Conservation (phyloP, 2,888 invertebrate genomes). For the Agrochola circellaris region DNA sequence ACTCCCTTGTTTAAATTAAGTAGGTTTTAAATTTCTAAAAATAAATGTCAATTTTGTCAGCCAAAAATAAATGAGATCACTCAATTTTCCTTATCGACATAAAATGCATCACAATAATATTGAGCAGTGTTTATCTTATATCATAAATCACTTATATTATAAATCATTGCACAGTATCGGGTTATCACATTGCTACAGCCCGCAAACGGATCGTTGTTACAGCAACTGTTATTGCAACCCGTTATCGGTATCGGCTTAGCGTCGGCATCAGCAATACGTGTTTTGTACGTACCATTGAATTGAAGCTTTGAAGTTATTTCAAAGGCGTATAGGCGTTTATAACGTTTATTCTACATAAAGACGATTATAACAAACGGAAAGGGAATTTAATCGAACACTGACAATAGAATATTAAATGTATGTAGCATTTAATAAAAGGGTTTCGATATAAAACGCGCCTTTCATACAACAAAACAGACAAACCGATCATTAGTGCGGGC, state of each 20-base stretch:
- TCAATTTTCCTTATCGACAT: not conserved
- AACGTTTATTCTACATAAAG: not conserved
- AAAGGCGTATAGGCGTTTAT: not conserved
- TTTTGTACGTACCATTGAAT: constrained; percentile 8
- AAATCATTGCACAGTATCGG: not conserved
- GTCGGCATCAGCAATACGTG: not conserved
- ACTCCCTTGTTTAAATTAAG: not conserved
- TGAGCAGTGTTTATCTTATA: not conserved
- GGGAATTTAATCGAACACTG: constrained; percentile 15
- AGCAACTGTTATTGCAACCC: constrained; percentile 43
- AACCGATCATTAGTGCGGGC: constrained; percentile 31
- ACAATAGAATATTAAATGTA: constrained; percentile 27
- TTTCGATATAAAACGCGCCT: constrained; percentile 4
- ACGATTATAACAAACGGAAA: constrained; percentile 2
- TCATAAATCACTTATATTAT: not conserved
- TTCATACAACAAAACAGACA: constrained; percentile 22
- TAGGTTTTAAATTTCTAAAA: not conserved
- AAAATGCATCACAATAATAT: constrained; percentile 6
- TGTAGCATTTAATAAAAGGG: not conserved
- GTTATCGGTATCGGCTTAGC: constrained; percentile 26
- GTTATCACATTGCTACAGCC: constrained; percentile 37
- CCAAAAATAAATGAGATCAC: not conserved
- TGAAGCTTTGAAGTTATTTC: not conserved
- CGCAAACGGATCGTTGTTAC: constrained; percentile 20
- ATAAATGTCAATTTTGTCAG: not conserved